Percentiles rank a stretch among this genome's conserved stretches.
Conservation (phyloP, 1,140 invertebrate species). For the Chymomyza costata region DNA sequence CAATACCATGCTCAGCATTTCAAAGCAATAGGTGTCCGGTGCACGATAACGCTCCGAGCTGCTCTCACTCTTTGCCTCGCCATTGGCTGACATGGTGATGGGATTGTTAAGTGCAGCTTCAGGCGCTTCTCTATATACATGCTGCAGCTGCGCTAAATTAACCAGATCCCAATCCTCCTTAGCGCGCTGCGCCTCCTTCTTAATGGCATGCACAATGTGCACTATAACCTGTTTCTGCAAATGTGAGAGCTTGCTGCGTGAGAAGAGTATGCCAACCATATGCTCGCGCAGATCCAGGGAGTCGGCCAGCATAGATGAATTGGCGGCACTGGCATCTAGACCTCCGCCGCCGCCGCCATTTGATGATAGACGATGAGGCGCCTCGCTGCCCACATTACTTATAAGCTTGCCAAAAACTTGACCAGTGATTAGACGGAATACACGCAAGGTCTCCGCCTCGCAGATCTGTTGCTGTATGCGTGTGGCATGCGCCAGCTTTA, state of each 20-base stretch:
- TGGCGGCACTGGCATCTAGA: slow-evolving; percentile 9
- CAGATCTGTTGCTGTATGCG: slow-evolving; percentile 90
- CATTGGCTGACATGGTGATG: not conserved
- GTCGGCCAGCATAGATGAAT: slow-evolving; percentile 59
- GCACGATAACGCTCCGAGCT: slow-evolving; percentile 76
- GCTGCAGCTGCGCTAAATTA: slow-evolving; percentile 57
- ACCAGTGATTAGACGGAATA: slow-evolving; percentile 92
- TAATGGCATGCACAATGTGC: slow-evolving; percentile 95
- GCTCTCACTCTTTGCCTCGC: slow-evolving; percentile 31
- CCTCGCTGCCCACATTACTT: slow-evolving; percentile 75
- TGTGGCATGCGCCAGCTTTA: slow-evolving; percentile 58
- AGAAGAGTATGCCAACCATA: slow-evolving; percentile 97
- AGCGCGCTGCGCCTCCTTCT: slow-evolving; percentile 88
- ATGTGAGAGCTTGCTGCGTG: slow-evolving; percentile 93
- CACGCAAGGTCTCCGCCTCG: slow-evolving; percentile 93
- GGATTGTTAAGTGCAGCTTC: too few relatives aligned
- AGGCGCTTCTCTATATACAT: slow-evolving; percentile 58
- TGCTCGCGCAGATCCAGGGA: slow-evolving; percentile 90
- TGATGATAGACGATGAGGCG: slow-evolving; percentile 36
- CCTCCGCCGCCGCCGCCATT: slow-evolving; percentile 7
- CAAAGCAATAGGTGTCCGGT: slow-evolving; percentile 96
- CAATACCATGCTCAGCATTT: slow-evolving; percentile 95
- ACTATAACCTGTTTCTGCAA: slow-evolving; percentile 96
- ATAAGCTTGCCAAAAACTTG: slow-evolving; percentile 95
- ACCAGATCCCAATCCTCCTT: slow-evolving; percentile 90